Evolutionary conservation across 2,797 vertebrate genomes (phyloP).

Genomic region (Valencia hispanica): DNA sequence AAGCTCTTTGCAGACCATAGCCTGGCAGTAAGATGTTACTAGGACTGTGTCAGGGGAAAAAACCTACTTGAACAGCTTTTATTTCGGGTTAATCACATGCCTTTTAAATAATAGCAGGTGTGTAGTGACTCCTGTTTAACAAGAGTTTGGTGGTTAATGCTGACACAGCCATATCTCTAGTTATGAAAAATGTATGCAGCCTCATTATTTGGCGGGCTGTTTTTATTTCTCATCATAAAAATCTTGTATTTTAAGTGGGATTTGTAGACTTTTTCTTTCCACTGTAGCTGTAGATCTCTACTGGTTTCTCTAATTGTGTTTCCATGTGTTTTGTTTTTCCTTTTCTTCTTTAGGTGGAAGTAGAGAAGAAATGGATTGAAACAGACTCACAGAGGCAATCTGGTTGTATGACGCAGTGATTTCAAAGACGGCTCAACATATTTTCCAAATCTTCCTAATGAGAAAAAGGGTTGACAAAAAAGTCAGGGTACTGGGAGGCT

Average conservation of each 20-base stretch:
- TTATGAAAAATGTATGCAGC: background rate
- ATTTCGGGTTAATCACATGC: background rate
- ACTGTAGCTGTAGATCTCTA: background rate
- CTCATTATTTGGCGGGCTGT: background rate
- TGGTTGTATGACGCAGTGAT: conserved; percentile 90
- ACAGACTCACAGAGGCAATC: conserved; percentile 86
- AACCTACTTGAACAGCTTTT: background rate
- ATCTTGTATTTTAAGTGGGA: background rate
- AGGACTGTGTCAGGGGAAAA: background rate
- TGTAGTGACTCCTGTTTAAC: too few species aligned
- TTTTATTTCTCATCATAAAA: background rate
- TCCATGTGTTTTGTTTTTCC: background rate
- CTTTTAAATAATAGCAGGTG: background rate
- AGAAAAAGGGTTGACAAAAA: conserved; percentile 31
- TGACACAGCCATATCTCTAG: background rate
- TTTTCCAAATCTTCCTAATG: conserved; percentile 31
- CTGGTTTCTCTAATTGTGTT: conserved; percentile 11
- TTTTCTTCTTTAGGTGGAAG: conserved; percentile 86
- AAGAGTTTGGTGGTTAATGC: background rate
- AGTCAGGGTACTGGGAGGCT: conserved; percentile 49
- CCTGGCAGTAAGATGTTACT: background rate
- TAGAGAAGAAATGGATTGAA: conserved; percentile 95
- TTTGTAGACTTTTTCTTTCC: background rate
- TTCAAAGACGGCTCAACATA: conserved; percentile 6
- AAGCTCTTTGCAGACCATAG: background rate